Base-by-base conservation (phyloP, 2,113 vertebrate genomes). In the Haemorhous mexicanus region DNA sequence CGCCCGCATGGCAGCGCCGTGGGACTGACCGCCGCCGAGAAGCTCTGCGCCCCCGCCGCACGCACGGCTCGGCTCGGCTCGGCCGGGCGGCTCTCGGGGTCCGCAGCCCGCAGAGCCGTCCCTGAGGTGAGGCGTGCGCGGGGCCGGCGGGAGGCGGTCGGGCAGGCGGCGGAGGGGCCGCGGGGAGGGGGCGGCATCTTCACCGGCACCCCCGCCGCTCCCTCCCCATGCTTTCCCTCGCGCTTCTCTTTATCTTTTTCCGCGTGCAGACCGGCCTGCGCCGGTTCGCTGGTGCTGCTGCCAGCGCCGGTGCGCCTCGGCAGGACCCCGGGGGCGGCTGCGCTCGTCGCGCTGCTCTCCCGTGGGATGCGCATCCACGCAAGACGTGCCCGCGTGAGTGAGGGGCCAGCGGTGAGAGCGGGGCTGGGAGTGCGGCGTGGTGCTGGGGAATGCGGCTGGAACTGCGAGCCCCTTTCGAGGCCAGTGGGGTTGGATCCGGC, bases 81-180 rank as follows among this genome's bases (percentile, higher is more conserved):
- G 66, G 66, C 72, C 62, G 62, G 79, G 79, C 78, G 84, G 84
- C 58, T 81, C 75, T 89, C 75, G 50, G 74, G 89, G 49, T 56
- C 62, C 74, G 68, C 69, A 76, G 89, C 84, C 63, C 69, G 50
- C 18, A n/a, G 75, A 73, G 89, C 80, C 58, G 52, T 76, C 70
- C 76, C 58, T 94, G 85, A 94, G 93, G 93, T 94, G 80, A 94
- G 84, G 55, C 32, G 67, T 17, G 61, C n/a, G 64, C 13, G 56
- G 66, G 43, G 72, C 27, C 19, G 53, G 59, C 14, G 55, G 47
- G 49, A 16, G 39, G 55, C 43, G 37, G 61, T 23, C 15, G 49
- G 37, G 67, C 46, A 7, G 35, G 53, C n/a, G 46, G 28, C 18
- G 24, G 67, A 79, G 75, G 18, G 37, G 62, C 68, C n/a, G 33